Evolutionary conservation across 2,113 vertebrate species (phyloP).

Genomic region (Chascanopsetta lugubris): DNA sequence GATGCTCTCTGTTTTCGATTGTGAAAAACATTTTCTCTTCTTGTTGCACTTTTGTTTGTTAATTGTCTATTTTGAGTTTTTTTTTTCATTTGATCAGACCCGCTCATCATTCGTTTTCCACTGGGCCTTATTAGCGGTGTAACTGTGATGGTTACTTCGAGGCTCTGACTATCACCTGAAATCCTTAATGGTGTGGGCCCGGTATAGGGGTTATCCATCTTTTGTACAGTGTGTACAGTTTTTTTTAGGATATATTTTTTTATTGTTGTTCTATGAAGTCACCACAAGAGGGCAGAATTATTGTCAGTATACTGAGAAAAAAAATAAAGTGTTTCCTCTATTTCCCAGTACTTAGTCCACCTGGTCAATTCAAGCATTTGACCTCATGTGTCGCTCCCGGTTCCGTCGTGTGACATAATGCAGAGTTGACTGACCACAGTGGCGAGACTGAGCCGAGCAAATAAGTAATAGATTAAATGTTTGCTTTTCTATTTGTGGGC

Average conservation of each 20-base stretch:
- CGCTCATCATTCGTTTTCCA: neutral
- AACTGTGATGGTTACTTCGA: neutral
- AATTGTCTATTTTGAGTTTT: constrained; percentile 8
- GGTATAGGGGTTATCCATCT: too few species aligned
- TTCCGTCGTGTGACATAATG: constrained; percentile 10
- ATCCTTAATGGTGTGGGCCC: too few species aligned
- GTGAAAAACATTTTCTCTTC: constrained; percentile 1
- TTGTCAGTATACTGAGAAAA: neutral
- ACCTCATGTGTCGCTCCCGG: constrained; percentile 7
- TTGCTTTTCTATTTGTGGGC: constrained; percentile 47
- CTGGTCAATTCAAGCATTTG: neutral
- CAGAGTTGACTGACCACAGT: constrained; percentile 58
- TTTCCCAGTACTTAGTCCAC: neutral
- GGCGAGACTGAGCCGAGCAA: constrained; percentile 45
- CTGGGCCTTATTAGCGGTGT: neutral
- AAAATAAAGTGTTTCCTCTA: constrained; percentile 7
- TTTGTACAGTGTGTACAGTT: neutral
- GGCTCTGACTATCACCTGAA: neutral
- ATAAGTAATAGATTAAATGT: constrained; percentile 40
- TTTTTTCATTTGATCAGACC: neutral
- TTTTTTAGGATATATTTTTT: neutral
- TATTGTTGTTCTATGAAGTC: neutral
- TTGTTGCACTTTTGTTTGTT: constrained; percentile 29
- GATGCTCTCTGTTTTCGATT: constrained; percentile 24
- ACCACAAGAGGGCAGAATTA: constrained; percentile 10